These are phyloP conservation scores for Sebastolobus alascanus DNA, from an alignment of 2,797 vertebrate genomes.

Conservation along the genomic window DNA sequence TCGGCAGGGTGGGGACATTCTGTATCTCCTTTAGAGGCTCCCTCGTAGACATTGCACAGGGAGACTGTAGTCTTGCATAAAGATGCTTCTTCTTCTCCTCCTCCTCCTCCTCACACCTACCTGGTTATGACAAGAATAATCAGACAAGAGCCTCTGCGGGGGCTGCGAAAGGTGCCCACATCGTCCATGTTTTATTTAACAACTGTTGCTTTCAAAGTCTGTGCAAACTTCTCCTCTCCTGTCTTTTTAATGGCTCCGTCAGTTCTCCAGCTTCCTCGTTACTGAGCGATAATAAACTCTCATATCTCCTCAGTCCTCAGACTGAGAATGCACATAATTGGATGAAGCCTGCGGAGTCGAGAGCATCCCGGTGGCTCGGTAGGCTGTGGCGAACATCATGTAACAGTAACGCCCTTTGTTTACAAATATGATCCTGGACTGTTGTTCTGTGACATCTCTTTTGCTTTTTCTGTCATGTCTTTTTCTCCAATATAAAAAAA, in stretches of 20 bases:
- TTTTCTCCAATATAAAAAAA: slow-evolving; percentile 10
- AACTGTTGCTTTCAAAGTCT: slow-evolving; percentile 76
- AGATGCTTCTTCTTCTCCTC: slow-evolving; percentile 45
- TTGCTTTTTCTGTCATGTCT: not conserved
- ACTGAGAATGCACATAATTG: slow-evolving; percentile 61
- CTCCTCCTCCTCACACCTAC: slow-evolving; percentile 63
- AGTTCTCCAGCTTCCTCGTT: slow-evolving; percentile 66
- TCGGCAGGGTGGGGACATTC: slow-evolving; percentile 24
- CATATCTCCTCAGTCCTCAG: slow-evolving; percentile 57
- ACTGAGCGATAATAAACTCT: slow-evolving; percentile 73
- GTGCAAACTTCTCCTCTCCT: slow-evolving; percentile 56
- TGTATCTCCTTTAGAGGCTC: slow-evolving; percentile 32
- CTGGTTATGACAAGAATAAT: slow-evolving; percentile 81
- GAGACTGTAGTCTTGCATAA: slow-evolving; percentile 63
- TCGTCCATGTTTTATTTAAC: slow-evolving; percentile 81
- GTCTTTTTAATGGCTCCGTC: slow-evolving; percentile 73
- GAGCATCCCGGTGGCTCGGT: slow-evolving; percentile 17
- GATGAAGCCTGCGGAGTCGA: slow-evolving; percentile 50
- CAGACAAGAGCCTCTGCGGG: slow-evolving; percentile 67
- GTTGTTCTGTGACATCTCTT: slow-evolving; percentile 20
- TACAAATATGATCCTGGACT: slow-evolving; percentile 30
- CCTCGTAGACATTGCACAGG: slow-evolving; percentile 48
- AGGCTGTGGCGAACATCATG: slow-evolving; percentile 6
- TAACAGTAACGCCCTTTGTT: slow-evolving; percentile 13
- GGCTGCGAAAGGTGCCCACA: slow-evolving; percentile 67